These are phyloP conservation scores for Acestrorhynchus altus DNA, from an alignment of 2,797 vertebrate species.

Conservation along the genomic window DNA sequence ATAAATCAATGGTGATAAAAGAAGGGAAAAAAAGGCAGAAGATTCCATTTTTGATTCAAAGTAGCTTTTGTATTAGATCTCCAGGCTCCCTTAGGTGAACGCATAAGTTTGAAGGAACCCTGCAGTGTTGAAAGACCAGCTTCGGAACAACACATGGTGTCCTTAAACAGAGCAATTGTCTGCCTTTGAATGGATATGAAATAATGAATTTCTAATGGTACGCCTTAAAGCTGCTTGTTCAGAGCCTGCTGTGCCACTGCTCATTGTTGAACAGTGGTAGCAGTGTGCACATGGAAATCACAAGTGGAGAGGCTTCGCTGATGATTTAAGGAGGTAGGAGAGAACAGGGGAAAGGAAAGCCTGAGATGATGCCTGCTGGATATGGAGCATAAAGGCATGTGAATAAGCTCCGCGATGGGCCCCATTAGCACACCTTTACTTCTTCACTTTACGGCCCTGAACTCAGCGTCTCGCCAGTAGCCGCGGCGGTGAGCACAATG, in stretches of 20 bases:
- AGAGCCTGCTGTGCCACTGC: conserved; percentile 25
- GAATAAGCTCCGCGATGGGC: not conserved
- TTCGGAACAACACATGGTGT: conserved; percentile 38
- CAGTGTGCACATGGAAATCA: not conserved
- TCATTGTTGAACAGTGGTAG: conserved; percentile 9
- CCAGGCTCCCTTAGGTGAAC: conserved; percentile 71
- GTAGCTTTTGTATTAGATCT: conserved; percentile 75
- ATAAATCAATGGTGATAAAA: conserved; percentile 79
- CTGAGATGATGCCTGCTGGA: not conserved
- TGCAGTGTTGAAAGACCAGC: conserved; percentile 48
- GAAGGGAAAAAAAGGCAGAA: no score
- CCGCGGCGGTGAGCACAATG: no score
- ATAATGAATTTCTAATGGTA: conserved; percentile 38
- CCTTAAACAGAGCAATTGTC: conserved; percentile 54
- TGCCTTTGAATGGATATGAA: conserved; percentile 56
- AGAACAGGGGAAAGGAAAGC: not conserved
- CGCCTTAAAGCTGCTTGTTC: conserved; percentile 22
- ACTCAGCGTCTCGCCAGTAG: not conserved
- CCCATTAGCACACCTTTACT: not conserved
- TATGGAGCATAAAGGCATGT: not conserved
- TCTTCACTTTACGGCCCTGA: not conserved
- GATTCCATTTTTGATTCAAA: conserved; percentile 78
- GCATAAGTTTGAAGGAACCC: conserved; percentile 71
- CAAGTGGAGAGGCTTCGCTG: not conserved
- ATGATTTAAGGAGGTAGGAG: not conserved